A percentile compares a stretch with the other conserved stretches of the same genome.
These are phyloP conservation scores for Excalfactoria chinensis DNA, from an alignment of 2,113 vertebrate species.

Conservation along the genomic window DNA sequence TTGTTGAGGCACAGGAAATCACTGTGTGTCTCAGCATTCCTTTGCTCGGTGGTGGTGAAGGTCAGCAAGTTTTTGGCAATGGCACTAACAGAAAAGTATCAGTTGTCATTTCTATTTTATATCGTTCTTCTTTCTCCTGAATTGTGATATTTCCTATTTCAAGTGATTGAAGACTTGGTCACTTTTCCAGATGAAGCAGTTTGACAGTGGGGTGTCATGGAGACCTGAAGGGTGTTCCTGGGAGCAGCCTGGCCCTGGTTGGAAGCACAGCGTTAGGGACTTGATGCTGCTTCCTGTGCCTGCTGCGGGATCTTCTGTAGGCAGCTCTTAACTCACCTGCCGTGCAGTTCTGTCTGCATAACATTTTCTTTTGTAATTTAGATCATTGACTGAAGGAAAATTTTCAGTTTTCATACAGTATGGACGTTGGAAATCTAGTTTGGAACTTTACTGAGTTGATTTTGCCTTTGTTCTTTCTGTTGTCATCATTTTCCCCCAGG, in stretches of 20 bases:
- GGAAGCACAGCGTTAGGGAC: neutral
- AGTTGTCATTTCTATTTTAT: neutral
- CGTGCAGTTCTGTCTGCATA: neutral
- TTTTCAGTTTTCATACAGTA: neutral
- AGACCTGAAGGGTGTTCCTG: neutral
- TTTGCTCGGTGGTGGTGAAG: neutral
- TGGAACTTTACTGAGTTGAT: neutral
- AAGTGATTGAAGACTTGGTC: neutral
- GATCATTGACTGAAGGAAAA: neutral
- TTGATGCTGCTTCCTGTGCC: neutral
- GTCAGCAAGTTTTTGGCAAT: neutral
- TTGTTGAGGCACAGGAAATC: neutral
- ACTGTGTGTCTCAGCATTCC: accelerated
- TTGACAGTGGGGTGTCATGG: neutral
- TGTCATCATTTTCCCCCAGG: accelerated
- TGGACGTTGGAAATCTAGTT: neutral
- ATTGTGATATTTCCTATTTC: neutral
- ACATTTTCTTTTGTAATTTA: neutral
- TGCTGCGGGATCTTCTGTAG: neutral
- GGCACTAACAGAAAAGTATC: neutral
- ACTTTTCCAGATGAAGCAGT: neutral
- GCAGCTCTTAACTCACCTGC: neutral
- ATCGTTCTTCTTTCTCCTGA: neutral
- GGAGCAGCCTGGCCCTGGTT: neutral
- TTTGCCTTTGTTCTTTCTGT: neutral